Evolutionary conservation across 2,888 invertebrate species (phyloP), one percentile per base, ranked within the genome.

Genomic region (Thecophora atra): DNA sequence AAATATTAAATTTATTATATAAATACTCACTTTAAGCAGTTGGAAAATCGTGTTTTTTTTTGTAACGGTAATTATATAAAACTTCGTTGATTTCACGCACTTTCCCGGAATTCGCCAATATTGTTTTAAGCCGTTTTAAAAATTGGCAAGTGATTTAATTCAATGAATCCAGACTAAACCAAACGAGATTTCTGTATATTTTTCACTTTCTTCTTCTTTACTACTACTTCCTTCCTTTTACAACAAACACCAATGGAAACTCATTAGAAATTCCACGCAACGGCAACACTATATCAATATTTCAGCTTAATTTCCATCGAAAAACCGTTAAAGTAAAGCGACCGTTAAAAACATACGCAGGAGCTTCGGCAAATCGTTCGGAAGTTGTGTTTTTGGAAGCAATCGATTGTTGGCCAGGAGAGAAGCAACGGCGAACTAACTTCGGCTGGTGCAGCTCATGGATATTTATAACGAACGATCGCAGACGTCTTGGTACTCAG

Each of bases 381-480:
- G 56, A 37, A 44, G 47, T 52, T 37, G 30, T 42, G 44, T 15
- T 15, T 24, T 58, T 17, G 11, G 13, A 21, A 15, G 58, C 58
- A 26, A n/a, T 63, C 52, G 52, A 54, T 63, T 30, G 62, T 63
- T 70, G 62, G 52, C 70, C 62, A 52, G 52, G 63, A 70, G 63
- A 70, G 70, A 70, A 52, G 52, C 78, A 79, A 76, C 78, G 80
- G 77, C 79, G 74, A 79, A 83, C 83, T 83, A 82, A 84, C 82
- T 80, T 77, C 78, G 73, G 77, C 74, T 77, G 78, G 77, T 78
- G 78, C 80, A 78, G 77, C 79, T 81, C 81, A 80, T 78, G 75
- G 83, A 79, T 86, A 85, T 81, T 85, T 85, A 85, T 85, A 85
- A 81, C 78, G 78, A 80, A 79, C 78, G 76, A 65, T 76, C 64